Evolutionary conservation across 2,888 invertebrate genomes (phyloP), one percentile per base, ranked within the genome.

Genomic region (Barypeithes pellucidus): DNA sequence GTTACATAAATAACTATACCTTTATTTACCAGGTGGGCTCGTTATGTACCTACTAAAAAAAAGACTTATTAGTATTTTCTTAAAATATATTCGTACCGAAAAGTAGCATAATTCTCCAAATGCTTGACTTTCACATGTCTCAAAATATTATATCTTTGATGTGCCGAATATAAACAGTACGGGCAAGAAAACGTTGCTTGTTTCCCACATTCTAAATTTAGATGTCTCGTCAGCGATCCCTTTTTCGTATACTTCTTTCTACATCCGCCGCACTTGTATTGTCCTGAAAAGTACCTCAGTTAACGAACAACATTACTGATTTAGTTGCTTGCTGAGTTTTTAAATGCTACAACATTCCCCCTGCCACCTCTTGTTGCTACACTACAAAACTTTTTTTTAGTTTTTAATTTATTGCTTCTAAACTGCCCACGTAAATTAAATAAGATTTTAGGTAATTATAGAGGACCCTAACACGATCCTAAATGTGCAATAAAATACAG

Each of bases 151-250:
- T 69, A 72, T 39, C 72, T 75, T 7, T 72, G 62, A 45, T 2
- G 52, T 16, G 45, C 36, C 36, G 36, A n/a, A 41, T 43, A 43
- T 1, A 2, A 8, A n/a, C 60, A 60, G 39, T 67, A 47, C 0
- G 22, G 50, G 20, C 77, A 77, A n/a, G 61, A 59, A 61, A 75
- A 77, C 18, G 67, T 41, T 1, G 77, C 75, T 18, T 70, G 62
- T 43, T 74, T 71, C 12, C 74, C 70, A 57, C 77, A 77, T 52
- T 77, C 76, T 9, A 72, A 74, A 18, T 69, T 76, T n/a, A 60
- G 60, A 67, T 77, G 77, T 29, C 77, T 61, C 20, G 65, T 71
- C 2, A 77, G 52, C n/a, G 76, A 76, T 33, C 73, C 75, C 16
- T 66, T 59, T 7, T 70, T 75, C 11, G 61, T 69, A 41, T 77